These are phyloP conservation scores for Brachionus asplanchnoidis DNA, from an alignment of 1,140 invertebrate species.

Conservation along the genomic window DNA sequence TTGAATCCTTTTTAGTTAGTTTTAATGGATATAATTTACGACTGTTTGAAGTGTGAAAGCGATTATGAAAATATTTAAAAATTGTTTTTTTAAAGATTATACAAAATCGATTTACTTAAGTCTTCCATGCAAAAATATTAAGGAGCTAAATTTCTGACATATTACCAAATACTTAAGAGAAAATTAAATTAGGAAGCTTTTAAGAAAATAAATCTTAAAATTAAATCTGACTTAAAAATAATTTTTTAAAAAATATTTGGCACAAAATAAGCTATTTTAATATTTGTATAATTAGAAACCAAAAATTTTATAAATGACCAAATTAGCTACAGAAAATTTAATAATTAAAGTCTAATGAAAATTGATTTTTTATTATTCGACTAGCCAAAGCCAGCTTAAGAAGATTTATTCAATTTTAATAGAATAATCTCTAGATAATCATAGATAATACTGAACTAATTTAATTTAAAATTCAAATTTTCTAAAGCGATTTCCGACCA, in stretches of 20 bases:
- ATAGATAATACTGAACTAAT: background rate
- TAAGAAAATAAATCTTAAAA: background rate
- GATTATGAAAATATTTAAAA: background rate
- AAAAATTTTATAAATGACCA: background rate
- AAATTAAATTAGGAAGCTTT: background rate
- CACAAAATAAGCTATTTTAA: no score
- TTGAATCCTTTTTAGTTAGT: background rate
- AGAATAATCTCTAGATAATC: background rate
- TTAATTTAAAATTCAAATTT: background rate
- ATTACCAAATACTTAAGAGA: background rate
- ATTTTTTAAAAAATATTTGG: background rate
- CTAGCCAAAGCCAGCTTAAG: background rate
- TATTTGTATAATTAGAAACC: no score
- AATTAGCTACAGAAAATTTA: background rate
- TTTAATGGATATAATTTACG: background rate
- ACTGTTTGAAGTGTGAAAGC: background rate
- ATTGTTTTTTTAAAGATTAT: background rate
- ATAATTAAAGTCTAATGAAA: background rate
- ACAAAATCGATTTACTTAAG: background rate
- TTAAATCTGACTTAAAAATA: background rate
- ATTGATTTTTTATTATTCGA: background rate
- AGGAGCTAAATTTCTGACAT: background rate
- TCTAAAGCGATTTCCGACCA: background rate
- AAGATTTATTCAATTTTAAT: background rate
- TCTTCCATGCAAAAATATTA: background rate